Conservation (phyloP, 1,140 invertebrate species). For the Yoshiicerus persimilis region DNA sequence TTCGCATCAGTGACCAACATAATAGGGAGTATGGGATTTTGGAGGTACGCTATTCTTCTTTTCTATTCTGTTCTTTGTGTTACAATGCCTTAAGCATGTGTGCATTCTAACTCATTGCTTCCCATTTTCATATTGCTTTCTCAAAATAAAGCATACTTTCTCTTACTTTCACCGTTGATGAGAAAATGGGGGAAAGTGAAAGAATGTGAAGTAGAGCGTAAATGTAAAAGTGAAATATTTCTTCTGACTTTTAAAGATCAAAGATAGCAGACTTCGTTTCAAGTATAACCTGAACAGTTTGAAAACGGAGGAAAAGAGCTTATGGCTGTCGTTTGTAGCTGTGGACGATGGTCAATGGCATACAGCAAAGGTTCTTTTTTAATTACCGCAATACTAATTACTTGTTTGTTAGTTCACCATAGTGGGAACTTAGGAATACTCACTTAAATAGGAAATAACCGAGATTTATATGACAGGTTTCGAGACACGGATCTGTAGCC, state of each 20-base stretch:
- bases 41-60: conserved; percentile 65
- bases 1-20: conserved; percentile 89
- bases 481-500: conserved; percentile 88
- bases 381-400: not conserved
- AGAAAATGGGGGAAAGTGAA: not conserved
- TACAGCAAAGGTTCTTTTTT: conserved; percentile 68
- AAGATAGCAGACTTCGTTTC: conserved; percentile 85
- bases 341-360: conserved; percentile 98
- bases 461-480: conserved; percentile 51
- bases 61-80: not conserved
- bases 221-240: conserved; percentile 13
- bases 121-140: not conserved
- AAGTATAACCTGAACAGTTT: conserved; percentile 90
- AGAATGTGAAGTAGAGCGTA: not conserved
- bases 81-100: not conserved
- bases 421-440: not conserved
- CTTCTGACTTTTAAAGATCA: conserved; percentile 61
- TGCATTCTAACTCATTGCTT: not conserved
- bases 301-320: conserved; percentile 81
- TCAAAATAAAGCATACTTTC: not conserved
- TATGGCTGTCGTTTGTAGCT: conserved; percentile 83
- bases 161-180: not conserved
- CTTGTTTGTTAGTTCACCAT: not conserved
- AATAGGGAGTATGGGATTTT: conserved; percentile 92
- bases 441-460: not conserved